Percentiles rank a stretch among this genome's conserved stretches.
These are phyloP conservation scores for Talpa occidentalis DNA, from an alignment of 2,113 vertebrate species.

Conservation along the genomic window DNA sequence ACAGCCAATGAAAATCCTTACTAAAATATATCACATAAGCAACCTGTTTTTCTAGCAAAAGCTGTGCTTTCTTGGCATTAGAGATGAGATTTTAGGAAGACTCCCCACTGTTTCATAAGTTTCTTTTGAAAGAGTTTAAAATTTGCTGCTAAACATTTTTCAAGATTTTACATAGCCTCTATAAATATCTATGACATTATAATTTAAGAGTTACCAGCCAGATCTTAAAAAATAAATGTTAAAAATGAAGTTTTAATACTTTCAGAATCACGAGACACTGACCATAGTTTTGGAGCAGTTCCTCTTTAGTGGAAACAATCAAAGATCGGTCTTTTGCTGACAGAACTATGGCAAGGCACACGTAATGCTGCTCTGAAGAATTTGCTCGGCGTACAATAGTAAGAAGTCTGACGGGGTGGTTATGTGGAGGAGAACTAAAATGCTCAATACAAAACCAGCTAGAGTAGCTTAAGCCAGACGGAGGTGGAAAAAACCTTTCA, in stretches of 20 bases:
- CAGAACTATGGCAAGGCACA: slow-evolving; percentile 95
- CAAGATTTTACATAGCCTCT: slow-evolving; percentile 9
- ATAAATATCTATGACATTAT: not conserved
- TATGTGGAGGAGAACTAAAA: slow-evolving; percentile 91
- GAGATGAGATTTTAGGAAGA: not conserved
- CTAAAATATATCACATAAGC: slow-evolving; percentile 29
- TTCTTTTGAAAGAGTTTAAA: slow-evolving; percentile 25
- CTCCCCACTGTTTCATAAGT: not conserved
- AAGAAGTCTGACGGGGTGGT: slow-evolving; percentile 94
- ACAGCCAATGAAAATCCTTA: not conserved
- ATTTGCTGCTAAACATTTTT: not conserved
- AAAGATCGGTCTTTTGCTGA: slow-evolving; percentile 95
- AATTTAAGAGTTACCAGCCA: slow-evolving; percentile 17
- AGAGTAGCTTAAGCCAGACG: slow-evolving; percentile 96
- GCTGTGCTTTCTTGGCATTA: slow-evolving; percentile 18
- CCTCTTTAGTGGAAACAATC: slow-evolving; percentile 98
- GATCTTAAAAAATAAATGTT: not conserved
- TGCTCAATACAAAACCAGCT: slow-evolving; percentile 98
- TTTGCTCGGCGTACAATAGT: slow-evolving; percentile 94
- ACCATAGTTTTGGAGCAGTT: slow-evolving; percentile 96
- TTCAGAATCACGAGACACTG: slow-evolving; percentile 64
- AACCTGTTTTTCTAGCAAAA: slow-evolving; percentile 45
- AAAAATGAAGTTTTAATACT: not conserved
- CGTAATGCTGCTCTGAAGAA: slow-evolving; percentile 97
- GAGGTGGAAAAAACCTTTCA: slow-evolving; percentile 96